Evolutionary conservation across 2,113 vertebrate species (phyloP), one percentile per base, ranked within the genome.

Genomic region (Isichthys henryi): DNA sequence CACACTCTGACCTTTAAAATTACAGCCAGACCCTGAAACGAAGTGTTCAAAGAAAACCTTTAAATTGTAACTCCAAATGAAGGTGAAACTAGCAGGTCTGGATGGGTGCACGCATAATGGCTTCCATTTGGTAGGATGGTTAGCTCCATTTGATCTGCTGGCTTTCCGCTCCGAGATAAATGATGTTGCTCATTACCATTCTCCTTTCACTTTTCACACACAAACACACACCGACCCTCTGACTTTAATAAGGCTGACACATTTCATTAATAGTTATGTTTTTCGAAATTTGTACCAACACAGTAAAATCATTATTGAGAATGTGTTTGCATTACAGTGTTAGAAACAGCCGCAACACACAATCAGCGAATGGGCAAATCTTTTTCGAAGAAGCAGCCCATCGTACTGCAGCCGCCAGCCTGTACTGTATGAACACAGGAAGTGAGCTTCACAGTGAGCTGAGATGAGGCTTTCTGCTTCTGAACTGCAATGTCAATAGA

Each of bases 1-100:
- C 15, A 50, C 49, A 50, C 49, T 6, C n/a, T 35, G 85, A 35
- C 85, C 85, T 86, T 52, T 87, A 87, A 87, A 87, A 87, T 87
- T 87, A 35, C 49, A 87, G 21, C 85, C 85, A 87, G 50, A 87
- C 85, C 11, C 11, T 56, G 50, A 56, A 87, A 53, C 13, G 3
- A 53, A 27, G 49, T 9, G 50, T 87, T 87, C 85, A 87, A 87
- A 87, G n/a, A 21, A n/a, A 56, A n/a, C 31, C 50, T 87, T 35
- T 39, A 87, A 87, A 87, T 52, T 39, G 13, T 39, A 27, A 11
- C 48, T 52, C 85, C n/a, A 27, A 53, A 31, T 87, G 85, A 53
- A 87, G 50, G 11, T 27, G 4, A 46, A 8, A 17, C 27, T 53
- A 53, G 45, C n/a, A 39, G 31, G 85, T 19, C 85, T 31, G 11